phyloP scores from a whole-genome alignment of 1,140 invertebrate species.

The Akabosia matsudoensis region DNA sequence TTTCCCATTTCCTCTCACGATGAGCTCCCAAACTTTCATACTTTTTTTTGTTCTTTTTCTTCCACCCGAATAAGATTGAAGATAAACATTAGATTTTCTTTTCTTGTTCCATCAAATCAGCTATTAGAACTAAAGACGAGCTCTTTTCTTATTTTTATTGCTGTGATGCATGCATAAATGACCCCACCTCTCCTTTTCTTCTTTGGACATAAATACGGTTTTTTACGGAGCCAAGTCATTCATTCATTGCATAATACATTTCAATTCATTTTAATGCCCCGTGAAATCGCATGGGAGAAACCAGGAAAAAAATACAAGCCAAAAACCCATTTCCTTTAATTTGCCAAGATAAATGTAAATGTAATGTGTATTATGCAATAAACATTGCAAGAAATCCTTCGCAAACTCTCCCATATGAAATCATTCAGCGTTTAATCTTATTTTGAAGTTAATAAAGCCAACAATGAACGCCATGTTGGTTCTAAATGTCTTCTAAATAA shows the following conservation, averaged over 20 bases:
- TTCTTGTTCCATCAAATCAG: background rate
- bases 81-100: background rate
- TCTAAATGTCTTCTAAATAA: too few species aligned
- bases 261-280: conserved; percentile 11
- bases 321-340: conserved; percentile 12
- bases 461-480: too few species aligned
- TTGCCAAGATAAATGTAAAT: background rate
- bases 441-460: too few species aligned
- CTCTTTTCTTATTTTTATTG: background rate
- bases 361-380: conserved; percentile 5
- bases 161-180: background rate
- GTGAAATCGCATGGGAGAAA: too few species aligned
- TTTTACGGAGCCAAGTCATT: background rate
- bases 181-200: background rate
- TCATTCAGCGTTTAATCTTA: too few species aligned
- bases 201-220: background rate
- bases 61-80: too few species aligned
- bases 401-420: too few species aligned
- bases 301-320: too few species aligned
- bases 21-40: too few species aligned
- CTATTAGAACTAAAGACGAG: too few species aligned
- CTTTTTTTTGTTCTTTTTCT: too few species aligned
- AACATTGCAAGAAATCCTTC: background rate
- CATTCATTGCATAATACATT: background rate
- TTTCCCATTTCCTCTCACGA: too few species aligned